These are phyloP conservation scores for Sus cebifrons DNA, from an alignment of 2,797 vertebrate genomes.

Conservation along the genomic window DNA sequence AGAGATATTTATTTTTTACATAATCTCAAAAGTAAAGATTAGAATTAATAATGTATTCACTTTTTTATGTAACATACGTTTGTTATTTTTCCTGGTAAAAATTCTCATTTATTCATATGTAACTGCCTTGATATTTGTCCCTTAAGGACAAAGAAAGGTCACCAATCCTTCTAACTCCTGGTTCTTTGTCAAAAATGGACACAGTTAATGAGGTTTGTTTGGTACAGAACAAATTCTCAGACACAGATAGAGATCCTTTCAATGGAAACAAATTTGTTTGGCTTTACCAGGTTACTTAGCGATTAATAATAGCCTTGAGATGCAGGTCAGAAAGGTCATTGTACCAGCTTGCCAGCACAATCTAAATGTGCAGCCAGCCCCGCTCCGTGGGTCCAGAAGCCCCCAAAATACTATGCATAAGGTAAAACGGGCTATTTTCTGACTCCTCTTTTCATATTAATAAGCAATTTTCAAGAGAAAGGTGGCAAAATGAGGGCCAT, in stretches of 20 bases:
- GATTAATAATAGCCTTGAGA: slow-evolving; percentile 98
- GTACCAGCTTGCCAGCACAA: slow-evolving; percentile 90
- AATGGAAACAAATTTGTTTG: slow-evolving; percentile 99
- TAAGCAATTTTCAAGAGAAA: slow-evolving; percentile 94
- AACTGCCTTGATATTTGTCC: slow-evolving; percentile 89
- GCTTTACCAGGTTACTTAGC: slow-evolving; percentile 99
- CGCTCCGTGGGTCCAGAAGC: slow-evolving; percentile 85
- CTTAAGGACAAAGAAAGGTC: slow-evolving; percentile 94
- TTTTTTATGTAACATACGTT: slow-evolving; percentile 75
- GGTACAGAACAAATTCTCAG: slow-evolving; percentile 96
- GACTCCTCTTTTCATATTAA: slow-evolving; percentile 95
- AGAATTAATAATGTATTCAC: slow-evolving; percentile 46
- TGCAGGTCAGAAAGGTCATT: slow-evolving; percentile 96
- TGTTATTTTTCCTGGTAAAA: slow-evolving; percentile 85
- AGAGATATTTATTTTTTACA: slow-evolving; percentile 55
- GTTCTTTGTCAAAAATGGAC: slow-evolving; percentile 94
- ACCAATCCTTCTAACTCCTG: slow-evolving; percentile 90
- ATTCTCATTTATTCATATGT: slow-evolving; percentile 84
- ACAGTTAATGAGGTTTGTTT: slow-evolving; percentile 99
- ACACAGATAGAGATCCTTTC: slow-evolving; percentile 99
- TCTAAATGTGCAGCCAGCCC: slow-evolving; percentile 88
- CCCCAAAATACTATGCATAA: slow-evolving; percentile 88
- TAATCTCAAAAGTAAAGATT: slow-evolving; percentile 73
- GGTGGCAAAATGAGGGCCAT: slow-evolving; percentile 93
- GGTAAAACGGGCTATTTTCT: slow-evolving; percentile 91